Evolutionary conservation across 2,888 invertebrate genomes (phyloP), one percentile per base, ranked within the genome.

Genomic region (Drosophila sordidula): DNA sequence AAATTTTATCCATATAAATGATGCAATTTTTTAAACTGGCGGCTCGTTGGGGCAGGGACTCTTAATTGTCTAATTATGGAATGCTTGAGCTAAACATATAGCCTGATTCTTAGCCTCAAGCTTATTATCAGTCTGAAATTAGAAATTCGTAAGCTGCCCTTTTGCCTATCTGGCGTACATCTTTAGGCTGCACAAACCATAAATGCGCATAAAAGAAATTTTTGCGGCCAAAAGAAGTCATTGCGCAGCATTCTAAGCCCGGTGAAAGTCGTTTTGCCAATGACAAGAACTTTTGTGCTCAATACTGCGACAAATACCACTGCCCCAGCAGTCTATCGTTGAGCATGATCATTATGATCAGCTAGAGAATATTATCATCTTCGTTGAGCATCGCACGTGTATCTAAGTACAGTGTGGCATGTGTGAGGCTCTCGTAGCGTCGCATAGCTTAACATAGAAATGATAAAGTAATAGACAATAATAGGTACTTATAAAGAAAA

Each of bases 221-320:
- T 58, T 66, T 78, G 52, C 63, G 52, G 63, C 58, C 59, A 62
- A 75, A 75, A 85, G 71, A 78, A 76, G 82, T 74, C 84, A 75
- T 42, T 54, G 68, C 61, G 50, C 65, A 70, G 47, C 75, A 81
- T 87, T 87, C 82, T 83, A 70, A 87, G 72, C 70, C 26, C 70
- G 78, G 78, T 75, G 82, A 90, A 89, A 86, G 87, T 85, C 76
- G 90, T 88, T 75, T 82, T 86, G 73, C 84, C 80, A 80, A 80
- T 77, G 66, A 73, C 86, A 73, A 87, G 89, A 89, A 87, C 75
- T 77, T 85, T 77, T 81, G 78, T 80, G 72, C 80, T 74, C 56
- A 71, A 80, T 79, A 71, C 59, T 63, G 71, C 75, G 70, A 71
- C 80, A 77, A 71, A 77, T 75, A 71, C 58, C 58, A 65, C 46